phyloP scores from a whole-genome alignment of 2,797 vertebrate genomes.

The Staurois parvus region DNA sequence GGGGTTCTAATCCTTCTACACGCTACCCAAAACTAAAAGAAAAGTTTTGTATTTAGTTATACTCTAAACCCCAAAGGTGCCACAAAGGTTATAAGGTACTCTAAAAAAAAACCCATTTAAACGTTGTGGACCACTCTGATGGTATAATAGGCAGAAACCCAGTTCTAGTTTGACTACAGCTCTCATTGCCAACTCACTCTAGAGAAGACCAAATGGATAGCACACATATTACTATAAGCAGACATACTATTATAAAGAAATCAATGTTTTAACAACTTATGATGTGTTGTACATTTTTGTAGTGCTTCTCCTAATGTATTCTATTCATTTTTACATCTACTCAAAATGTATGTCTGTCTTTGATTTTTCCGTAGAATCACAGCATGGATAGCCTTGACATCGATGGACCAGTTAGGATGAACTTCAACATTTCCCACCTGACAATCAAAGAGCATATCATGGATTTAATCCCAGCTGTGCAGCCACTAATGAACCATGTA shows the following conservation, averaged over 20 bases:
- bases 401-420: constrained; percentile 83
- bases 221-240: too few relatives aligned
- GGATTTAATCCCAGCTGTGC: constrained; percentile 86
- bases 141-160: too few relatives aligned
- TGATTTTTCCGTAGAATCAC: constrained; percentile 66
- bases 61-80: neutral
- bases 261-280: too few relatives aligned
- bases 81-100: neutral
- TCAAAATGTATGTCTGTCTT: neutral
- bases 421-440: constrained; percentile 81
- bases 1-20: too few relatives aligned
- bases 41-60: too few relatives aligned
- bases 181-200: too few relatives aligned
- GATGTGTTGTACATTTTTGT: neutral
- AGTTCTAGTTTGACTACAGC: too few relatives aligned
- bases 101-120: neutral
- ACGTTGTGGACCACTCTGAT: too few relatives aligned
- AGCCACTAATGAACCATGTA: constrained; percentile 83
- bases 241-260: too few relatives aligned
- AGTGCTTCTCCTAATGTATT: neutral
- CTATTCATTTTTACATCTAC: neutral
- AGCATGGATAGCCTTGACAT: constrained; percentile 89
- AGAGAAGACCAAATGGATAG: too few relatives aligned
- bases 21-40: too few relatives aligned
- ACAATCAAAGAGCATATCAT: constrained; percentile 85